These are phyloP conservation scores for Cyaniris semiargus DNA, from an alignment of 2,888 invertebrate species.

Conservation along the genomic window DNA sequence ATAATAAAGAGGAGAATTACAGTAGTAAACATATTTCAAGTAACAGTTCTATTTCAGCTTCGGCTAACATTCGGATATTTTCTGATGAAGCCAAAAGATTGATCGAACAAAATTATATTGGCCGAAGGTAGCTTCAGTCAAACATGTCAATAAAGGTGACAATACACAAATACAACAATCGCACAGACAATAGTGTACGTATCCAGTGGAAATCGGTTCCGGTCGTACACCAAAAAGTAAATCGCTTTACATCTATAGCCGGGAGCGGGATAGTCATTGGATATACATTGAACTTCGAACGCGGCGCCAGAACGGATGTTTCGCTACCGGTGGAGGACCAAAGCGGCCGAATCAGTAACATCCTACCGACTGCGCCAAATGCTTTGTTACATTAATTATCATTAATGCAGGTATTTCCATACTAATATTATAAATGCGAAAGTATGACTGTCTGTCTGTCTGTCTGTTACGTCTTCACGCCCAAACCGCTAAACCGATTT, in stretches of 20 bases:
- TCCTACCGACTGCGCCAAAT: slow-evolving; percentile 21
- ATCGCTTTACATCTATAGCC: slow-evolving; percentile 15
- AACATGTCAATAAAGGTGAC: no score
- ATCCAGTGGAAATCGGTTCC: neutral
- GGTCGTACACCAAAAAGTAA: slow-evolving; percentile 12
- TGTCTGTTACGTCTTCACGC: no score
- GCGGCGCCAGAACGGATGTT: neutral
- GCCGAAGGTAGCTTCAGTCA: no score
- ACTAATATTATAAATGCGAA: no score
- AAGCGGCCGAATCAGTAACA: slow-evolving; percentile 16
- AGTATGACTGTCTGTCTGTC: no score
- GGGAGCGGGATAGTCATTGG: neutral
- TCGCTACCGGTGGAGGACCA: slow-evolving; percentile 5
- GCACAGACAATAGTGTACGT: neutral
- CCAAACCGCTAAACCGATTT: no score
- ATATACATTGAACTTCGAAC: slow-evolving; percentile 13
- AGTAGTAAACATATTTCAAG: no score
- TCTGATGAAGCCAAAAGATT: no score
- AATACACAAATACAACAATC: neutral
- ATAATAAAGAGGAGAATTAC: no score
- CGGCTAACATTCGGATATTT: no score
- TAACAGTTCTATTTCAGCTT: neutral
- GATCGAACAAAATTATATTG: no score
- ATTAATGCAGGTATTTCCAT: no score
- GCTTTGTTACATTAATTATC: neutral